Evolutionary conservation across 2,888 invertebrate species (phyloP).

Genomic region (Polyommatus iphigenia): DNA sequence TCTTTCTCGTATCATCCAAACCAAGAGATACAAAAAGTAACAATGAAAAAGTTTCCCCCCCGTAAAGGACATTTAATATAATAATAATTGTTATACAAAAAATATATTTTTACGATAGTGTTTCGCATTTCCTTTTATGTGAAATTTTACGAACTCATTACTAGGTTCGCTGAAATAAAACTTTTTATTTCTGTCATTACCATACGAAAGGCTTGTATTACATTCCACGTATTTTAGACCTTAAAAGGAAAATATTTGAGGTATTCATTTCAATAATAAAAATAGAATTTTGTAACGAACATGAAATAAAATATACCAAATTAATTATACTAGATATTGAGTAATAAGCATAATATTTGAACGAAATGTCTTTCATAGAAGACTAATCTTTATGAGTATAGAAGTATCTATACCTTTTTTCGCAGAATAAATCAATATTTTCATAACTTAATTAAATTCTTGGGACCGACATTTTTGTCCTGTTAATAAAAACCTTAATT

Average conservation of each 20-base stretch:
- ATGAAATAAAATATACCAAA: too few relatives aligned
- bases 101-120: slow-evolving; percentile 12
- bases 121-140: slow-evolving; percentile 24
- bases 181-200: slow-evolving; percentile 23
- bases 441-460: neutral
- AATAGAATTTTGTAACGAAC: too few relatives aligned
- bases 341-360: too few relatives aligned
- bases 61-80: neutral
- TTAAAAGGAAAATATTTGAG: neutral
- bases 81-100: slow-evolving; percentile 13
- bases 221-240: slow-evolving; percentile 10
- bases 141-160: slow-evolving; percentile 22
- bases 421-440: neutral
- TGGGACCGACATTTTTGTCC: neutral
- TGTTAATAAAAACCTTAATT: neutral
- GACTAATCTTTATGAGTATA: neutral
- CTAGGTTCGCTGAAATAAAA: slow-evolving; percentile 23
- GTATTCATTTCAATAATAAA: neutral
- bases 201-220: slow-evolving; percentile 21
- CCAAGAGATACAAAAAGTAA: too few relatives aligned
- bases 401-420: neutral
- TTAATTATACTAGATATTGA: too few relatives aligned
- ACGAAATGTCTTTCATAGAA: neutral
- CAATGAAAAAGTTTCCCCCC: neutral
- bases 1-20: too few relatives aligned